A percentile compares a stretch with the other conserved stretches of the same genome.
Conservation (phyloP, 30 jellyfish, hydroid and myxozoan species). For the Turritopsis rubra region DNA sequence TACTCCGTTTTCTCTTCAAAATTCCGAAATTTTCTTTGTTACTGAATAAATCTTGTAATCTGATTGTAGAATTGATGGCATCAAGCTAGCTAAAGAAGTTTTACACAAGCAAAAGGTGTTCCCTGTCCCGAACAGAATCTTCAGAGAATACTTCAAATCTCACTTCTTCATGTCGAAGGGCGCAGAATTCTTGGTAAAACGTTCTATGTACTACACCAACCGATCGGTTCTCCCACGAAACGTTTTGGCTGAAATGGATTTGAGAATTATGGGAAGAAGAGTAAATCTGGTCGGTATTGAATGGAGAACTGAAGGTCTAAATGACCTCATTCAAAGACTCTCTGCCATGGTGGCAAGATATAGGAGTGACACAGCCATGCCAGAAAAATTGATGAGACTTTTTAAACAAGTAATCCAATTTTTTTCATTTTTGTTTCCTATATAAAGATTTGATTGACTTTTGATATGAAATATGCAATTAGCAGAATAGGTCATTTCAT, state of each 20-base stretch:
- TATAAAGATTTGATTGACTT: too few species aligned
- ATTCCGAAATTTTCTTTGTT: too few species aligned
- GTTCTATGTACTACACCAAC: background rate
- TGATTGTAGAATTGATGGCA: background rate
- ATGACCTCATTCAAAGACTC: background rate
- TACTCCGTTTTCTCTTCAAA: too few species aligned
- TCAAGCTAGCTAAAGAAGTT: background rate
- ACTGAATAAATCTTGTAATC: background rate
- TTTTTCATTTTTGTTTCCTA: background rate
- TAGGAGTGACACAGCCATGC: background rate
- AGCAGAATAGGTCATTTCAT: too few species aligned
- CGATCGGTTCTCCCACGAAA: background rate
- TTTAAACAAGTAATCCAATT: background rate
- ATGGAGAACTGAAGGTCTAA: background rate
- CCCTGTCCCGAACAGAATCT: background rate
- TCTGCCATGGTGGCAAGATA: background rate
- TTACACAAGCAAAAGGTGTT: background rate
- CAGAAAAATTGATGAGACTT: background rate
- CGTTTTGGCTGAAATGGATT: background rate
- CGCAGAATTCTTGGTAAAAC: background rate
- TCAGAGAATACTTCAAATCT: background rate
- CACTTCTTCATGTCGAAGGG: background rate
- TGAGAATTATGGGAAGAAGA: background rate
- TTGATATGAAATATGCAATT: too few species aligned
- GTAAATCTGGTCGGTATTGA: slow-evolving; percentile 3